Percentiles rank a stretch among this genome's conserved stretches.
phyloP scores from a whole-genome alignment of 2,888 invertebrate species.

The Neoascia interrupta region DNA sequence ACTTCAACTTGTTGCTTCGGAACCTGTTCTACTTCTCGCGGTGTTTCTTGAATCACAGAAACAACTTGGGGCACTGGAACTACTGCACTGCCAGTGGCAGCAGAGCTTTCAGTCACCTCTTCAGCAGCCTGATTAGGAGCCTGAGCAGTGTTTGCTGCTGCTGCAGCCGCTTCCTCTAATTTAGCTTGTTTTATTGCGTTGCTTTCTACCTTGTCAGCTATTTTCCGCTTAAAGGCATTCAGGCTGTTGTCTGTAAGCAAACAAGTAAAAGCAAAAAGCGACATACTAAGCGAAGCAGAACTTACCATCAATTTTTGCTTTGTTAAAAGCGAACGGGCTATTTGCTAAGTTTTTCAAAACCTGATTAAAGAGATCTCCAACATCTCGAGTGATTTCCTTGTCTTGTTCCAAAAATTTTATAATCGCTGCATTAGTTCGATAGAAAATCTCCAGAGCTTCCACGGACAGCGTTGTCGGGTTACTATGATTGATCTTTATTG shows the following conservation, averaged over 20 bases:
- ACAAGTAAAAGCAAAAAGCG: too few species aligned
- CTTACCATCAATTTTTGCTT: constrained; percentile 79
- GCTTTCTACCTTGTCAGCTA: constrained; percentile 72
- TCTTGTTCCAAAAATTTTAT: constrained; percentile 91
- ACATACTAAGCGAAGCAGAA: too few species aligned
- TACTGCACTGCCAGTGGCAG: neutral
- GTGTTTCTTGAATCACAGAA: constrained; percentile 12
- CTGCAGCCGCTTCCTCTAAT: constrained; percentile 46
- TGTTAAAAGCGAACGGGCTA: constrained; percentile 81
- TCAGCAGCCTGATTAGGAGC: constrained; percentile 18
- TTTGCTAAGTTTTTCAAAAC: constrained; percentile 79
- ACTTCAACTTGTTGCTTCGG: constrained; percentile 4
- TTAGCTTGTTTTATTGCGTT: constrained; percentile 71
- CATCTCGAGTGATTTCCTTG: constrained; percentile 83
- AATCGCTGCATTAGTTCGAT: constrained; percentile 93
- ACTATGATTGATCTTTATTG: constrained; percentile 91
- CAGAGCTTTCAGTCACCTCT: constrained; percentile 11
- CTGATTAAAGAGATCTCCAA: constrained; percentile 82
- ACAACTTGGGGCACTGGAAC: neutral
- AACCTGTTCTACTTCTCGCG: constrained; percentile 12
- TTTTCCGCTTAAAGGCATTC: constrained; percentile 73
- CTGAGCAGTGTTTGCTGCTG: neutral
- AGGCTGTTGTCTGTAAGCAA: constrained; percentile 70
- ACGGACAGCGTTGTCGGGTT: constrained; percentile 91
- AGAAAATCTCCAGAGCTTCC: constrained; percentile 92